Evolutionary conservation across 2,797 vertebrate genomes (phyloP).

Genomic region (Philypnodon macrostomus): DNA sequence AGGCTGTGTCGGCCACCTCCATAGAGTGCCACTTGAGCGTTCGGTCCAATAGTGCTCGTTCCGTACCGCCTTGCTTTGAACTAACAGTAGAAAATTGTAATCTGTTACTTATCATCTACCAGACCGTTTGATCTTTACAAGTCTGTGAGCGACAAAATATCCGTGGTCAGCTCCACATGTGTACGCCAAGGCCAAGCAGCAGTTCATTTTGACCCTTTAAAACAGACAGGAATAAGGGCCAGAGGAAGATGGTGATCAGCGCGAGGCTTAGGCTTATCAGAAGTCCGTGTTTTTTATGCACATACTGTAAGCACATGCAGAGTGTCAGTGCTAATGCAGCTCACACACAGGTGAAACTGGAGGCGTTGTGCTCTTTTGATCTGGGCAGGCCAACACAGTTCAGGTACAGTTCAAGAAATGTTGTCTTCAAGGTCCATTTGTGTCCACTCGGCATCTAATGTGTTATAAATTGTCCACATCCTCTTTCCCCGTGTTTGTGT

Average conservation of each 20-base stretch:
- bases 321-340: conserved; percentile 29
- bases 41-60: conserved; percentile 56
- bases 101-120: conserved; percentile 65
- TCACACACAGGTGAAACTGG: conserved; percentile 36
- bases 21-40: conserved; percentile 69
- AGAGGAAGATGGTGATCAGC: conserved; percentile 39
- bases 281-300: conserved; percentile 46
- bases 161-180: conserved; percentile 44
- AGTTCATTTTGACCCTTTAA: conserved; percentile 27
- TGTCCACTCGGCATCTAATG: conserved; percentile 39
- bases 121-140: conserved; percentile 73
- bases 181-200: conserved; percentile 27
- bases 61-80: conserved; percentile 71
- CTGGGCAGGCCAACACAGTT: conserved; percentile 49
- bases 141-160: conserved; percentile 53
- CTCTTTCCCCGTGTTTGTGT: conserved; percentile 42
- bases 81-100: conserved; percentile 70
- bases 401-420: conserved; percentile 70
- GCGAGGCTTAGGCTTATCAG: conserved; percentile 32
- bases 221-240: conserved; percentile 41
- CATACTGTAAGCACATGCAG: conserved; percentile 32
- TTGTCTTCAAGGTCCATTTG: conserved; percentile 57
- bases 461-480: conserved; percentile 37
- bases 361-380: conserved; percentile 53
- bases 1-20: conserved; percentile 56